A percentile compares a stretch with the other conserved stretches of the same genome.
These are phyloP conservation scores for Pedionomus torquatus DNA, from an alignment of 2,113 vertebrate species.

Conservation along the genomic window DNA sequence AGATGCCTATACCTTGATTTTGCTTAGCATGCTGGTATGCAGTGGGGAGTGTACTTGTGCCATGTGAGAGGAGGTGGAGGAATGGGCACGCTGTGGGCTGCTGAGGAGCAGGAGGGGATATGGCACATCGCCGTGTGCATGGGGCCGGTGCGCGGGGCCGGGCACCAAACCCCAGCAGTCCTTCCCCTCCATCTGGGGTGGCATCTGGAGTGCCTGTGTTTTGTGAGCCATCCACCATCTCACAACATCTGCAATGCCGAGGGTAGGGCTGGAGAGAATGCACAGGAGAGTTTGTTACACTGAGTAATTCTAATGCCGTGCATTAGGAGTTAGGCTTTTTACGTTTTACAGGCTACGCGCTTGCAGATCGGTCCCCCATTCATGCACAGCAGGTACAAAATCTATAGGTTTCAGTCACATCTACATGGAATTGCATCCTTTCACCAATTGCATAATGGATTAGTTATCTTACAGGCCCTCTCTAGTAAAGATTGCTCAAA, in stretches of 20 bases:
- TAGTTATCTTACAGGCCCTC: background rate
- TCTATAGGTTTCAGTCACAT: background rate
- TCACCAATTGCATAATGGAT: background rate
- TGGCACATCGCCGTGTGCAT: rapidly evolving
- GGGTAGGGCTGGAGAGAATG: background rate
- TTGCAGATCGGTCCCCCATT: background rate
- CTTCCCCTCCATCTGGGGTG: background rate
- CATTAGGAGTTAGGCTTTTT: background rate
- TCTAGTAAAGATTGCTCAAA: background rate
- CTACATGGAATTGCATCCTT: background rate
- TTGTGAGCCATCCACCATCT: background rate
- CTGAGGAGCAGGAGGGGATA: background rate
- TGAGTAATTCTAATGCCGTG: background rate
- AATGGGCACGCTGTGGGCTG: background rate
- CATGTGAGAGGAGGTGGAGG: background rate
- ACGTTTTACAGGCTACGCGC: background rate
- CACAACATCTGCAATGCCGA: background rate
- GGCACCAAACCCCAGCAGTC: background rate
- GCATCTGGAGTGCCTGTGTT: background rate
- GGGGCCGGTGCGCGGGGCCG: background rate
- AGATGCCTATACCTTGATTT: background rate
- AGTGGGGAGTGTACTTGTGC: rapidly evolving
- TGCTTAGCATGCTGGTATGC: background rate
- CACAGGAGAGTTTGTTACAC: background rate
- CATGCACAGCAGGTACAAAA: background rate